phyloP scores from a whole-genome alignment of 1,140 invertebrate genomes.

The Zaprionus ornatus region DNA sequence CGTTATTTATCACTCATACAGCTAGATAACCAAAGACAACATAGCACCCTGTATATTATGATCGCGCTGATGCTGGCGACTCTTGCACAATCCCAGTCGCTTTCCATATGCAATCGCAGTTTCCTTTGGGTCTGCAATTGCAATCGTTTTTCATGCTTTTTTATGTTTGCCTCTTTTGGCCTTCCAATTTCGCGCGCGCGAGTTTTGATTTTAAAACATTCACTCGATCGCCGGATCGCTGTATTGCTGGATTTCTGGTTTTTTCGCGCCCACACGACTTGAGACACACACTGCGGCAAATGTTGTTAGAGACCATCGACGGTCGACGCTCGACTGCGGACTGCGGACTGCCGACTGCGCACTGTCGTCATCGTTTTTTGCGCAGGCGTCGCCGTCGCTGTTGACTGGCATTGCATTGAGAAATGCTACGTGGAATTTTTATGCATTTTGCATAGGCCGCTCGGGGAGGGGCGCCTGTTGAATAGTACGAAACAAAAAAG shows the following conservation, averaged over 20 bases:
- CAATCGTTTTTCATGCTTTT: conserved; percentile 4
- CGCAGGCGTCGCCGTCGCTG: conserved; percentile 62
- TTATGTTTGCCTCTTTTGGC: conserved; percentile 19
- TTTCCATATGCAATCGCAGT: not conserved
- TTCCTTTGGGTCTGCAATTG: conserved; percentile 9
- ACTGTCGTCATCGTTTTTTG: conserved; percentile 65
- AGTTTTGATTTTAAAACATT: conserved; percentile 51
- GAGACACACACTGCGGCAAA: conserved; percentile 12
- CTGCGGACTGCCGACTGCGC: conserved; percentile 17
- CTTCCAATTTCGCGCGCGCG: conserved; percentile 46
- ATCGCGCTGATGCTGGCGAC: not conserved
- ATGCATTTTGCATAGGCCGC: conserved; percentile 72
- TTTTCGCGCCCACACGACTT: conserved; percentile 38
- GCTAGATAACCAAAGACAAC: conserved; percentile 84
- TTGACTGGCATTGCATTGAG: conserved; percentile 61
- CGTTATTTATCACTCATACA: conserved; percentile 84
- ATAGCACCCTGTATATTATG: conserved; percentile 73
- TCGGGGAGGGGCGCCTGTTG: conserved; percentile 2
- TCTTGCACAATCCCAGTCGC: conserved; percentile 26
- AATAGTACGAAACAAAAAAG: conserved; percentile 53
- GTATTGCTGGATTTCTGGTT: conserved; percentile 34
- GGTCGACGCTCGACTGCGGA: conserved; percentile 25
- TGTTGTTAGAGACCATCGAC: conserved; percentile 15
- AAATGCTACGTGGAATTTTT: conserved; percentile 70
- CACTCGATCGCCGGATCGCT: conserved; percentile 32